These are phyloP conservation scores for Channallabes apus DNA, from an alignment of 2,797 vertebrate genomes.

Conservation along the genomic window DNA sequence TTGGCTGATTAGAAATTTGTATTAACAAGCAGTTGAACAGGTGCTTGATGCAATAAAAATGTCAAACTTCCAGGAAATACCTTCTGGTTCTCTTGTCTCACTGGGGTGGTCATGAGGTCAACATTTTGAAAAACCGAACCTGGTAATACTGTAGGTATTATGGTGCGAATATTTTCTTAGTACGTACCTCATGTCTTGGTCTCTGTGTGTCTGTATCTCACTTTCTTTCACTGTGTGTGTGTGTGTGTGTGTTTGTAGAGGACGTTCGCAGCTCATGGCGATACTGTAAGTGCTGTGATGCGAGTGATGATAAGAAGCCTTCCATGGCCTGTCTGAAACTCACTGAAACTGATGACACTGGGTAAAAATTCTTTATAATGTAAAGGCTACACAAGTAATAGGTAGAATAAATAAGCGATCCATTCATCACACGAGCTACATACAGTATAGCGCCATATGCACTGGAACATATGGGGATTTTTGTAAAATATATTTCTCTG, in stretches of 20 bases:
- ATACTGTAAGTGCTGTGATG: neutral
- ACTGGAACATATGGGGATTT: neutral
- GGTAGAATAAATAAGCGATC: neutral
- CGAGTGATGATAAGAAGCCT: neutral
- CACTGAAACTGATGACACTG: constrained; percentile 2
- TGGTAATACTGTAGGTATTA: neutral
- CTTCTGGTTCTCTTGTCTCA: neutral
- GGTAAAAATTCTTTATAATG: neutral
- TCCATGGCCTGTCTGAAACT: neutral
- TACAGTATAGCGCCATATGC: neutral
- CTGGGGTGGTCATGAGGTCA: too few relatives aligned
- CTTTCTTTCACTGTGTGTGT: neutral
- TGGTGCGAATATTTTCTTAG: neutral
- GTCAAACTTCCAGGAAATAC: neutral
- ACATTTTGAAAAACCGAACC: too few relatives aligned
- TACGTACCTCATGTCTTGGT: neutral
- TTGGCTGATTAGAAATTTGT: too few relatives aligned
- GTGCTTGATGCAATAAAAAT: neutral
- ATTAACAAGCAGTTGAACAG: too few relatives aligned
- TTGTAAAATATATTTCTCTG: neutral
- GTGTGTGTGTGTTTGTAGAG: constrained; percentile 8
- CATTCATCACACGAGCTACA: neutral
- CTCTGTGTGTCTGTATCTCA: neutral
- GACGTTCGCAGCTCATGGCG: neutral
- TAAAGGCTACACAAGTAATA: neutral